Evolutionary conservation across 2,113 vertebrate species (phyloP), one percentile per base, ranked within the genome.

Genomic region (Scopus umbretta): DNA sequence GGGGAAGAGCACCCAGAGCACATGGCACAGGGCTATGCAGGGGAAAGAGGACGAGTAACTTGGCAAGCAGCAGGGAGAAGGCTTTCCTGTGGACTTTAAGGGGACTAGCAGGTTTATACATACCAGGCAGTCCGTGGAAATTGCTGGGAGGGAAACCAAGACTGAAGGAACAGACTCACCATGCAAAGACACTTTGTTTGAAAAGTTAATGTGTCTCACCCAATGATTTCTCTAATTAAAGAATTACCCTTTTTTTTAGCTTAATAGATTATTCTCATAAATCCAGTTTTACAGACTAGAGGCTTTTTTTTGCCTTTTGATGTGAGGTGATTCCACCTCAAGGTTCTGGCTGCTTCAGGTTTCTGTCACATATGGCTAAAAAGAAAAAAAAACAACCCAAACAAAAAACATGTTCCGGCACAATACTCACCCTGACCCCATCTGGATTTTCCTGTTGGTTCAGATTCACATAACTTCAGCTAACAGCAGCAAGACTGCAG

Each of bases 371-470:
- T 40, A 53, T 14, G 52, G 38, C 47, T 26, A 84, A 92, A 88
- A 76, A n/a, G n/a, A n/a, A n/a, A n/a, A n/a, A n/a, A n/a, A n/a
- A n/a, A n/a, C n/a, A n/a, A n/a, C n/a, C n/a, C n/a, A n/a, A n/a
- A n/a, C n/a, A n/a, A n/a, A 42, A 38, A 25, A 13, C 36, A 91
- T 43, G 27, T 79, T 88, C 52, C 81, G 52, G 68, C 58, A 90
- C 53, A 91, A 68, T 94, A 88, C 11, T 88, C 34, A 49, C n/a
- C 23, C 59, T 78, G 38, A 78, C 22, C 52, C 56, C 40, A 50
- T 25, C 71, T 88, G 42, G 76, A 85, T 93, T 94, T 96, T 93
- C 94, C 85, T 91, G 45, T 81, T 47, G 19, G 80, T 87, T 94
- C 67, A 85, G 78, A 86, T 65, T 74, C 22, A 22, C 0, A 0